Evolutionary conservation across 2,888 invertebrate genomes (phyloP).

Genomic region (Acleris laterana): DNA sequence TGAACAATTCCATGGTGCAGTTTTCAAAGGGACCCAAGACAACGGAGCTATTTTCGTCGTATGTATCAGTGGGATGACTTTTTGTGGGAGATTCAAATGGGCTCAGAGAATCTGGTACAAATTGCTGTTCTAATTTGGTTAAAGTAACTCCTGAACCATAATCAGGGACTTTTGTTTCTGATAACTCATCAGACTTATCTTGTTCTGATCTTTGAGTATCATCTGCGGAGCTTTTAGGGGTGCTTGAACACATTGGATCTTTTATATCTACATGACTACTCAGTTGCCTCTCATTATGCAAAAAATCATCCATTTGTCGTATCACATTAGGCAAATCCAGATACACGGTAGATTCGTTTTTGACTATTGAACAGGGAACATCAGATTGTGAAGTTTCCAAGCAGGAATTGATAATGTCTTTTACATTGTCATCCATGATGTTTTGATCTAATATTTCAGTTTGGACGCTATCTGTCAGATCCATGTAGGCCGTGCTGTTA

Average conservation of each 20-base stretch:
- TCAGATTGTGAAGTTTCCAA: conserved; percentile 48
- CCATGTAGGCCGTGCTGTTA: conserved; percentile 67
- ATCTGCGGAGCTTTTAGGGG: conserved; percentile 63
- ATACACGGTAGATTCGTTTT: conserved; percentile 72
- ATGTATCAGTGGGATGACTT: conserved; percentile 76
- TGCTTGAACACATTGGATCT: conserved; percentile 60
- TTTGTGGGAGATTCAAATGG: conserved; percentile 78
- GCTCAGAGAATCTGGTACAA: conserved; percentile 63
- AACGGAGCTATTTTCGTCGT: conserved; percentile 81
- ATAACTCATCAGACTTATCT: conserved; percentile 48
- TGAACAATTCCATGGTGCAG: conserved; percentile 79
- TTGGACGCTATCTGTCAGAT: conserved; percentile 68
- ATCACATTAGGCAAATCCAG: conserved; percentile 72
- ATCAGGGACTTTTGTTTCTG: conserved; percentile 57
- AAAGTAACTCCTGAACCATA: conserved; percentile 52
- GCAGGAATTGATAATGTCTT: conserved; percentile 51
- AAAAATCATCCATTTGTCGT: conserved; percentile 61
- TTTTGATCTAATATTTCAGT: conserved; percentile 55
- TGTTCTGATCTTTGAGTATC: conserved; percentile 54
- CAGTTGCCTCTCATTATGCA: conserved; percentile 62
- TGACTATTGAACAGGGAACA: conserved; percentile 47
- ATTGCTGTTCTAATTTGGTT: conserved; percentile 65
- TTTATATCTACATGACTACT: conserved; percentile 48
- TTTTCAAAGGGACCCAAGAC: conserved; percentile 85
- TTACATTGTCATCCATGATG: conserved; percentile 47